Conservation (phyloP, 2,113 vertebrate genomes). For the Lanius collurio region DNA sequence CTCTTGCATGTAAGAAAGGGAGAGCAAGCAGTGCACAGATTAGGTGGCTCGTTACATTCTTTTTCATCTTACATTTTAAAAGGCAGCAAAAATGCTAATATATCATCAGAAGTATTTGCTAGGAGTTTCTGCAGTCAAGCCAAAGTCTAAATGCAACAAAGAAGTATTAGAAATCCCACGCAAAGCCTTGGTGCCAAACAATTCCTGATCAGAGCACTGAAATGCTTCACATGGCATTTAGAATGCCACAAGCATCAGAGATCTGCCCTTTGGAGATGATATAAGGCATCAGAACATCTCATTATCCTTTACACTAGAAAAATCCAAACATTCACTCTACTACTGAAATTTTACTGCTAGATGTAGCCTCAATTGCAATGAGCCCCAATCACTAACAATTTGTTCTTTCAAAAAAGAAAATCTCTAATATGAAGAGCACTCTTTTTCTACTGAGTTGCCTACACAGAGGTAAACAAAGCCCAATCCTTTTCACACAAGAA, state of each 20-base stretch:
- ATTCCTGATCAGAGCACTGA: neutral
- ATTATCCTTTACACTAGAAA: neutral
- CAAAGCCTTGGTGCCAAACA: neutral
- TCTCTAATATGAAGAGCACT: neutral
- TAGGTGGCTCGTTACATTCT: neutral
- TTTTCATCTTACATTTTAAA: conserved; percentile 28
- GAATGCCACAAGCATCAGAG: neutral
- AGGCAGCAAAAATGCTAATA: conserved; percentile 19
- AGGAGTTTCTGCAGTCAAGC: neutral
- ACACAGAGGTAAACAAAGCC: neutral
- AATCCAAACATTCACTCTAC: neutral
- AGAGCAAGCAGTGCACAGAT: neutral
- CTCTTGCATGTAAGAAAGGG: neutral
- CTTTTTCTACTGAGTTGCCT: neutral
- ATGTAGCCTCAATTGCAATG: neutral
- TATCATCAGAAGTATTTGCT: neutral
- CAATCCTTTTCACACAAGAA: neutral
- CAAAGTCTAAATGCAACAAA: neutral
- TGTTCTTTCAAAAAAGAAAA: neutral
- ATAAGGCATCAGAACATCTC: neutral
- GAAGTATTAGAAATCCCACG: neutral
- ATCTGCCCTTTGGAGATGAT: neutral
- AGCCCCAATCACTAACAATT: neutral
- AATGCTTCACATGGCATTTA: neutral
- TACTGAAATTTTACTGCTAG: neutral